Percentiles rank a stretch among this genome's conserved stretches.
Conservation (phyloP, 2,888 invertebrate genomes). For the Tortricodes alternella region DNA sequence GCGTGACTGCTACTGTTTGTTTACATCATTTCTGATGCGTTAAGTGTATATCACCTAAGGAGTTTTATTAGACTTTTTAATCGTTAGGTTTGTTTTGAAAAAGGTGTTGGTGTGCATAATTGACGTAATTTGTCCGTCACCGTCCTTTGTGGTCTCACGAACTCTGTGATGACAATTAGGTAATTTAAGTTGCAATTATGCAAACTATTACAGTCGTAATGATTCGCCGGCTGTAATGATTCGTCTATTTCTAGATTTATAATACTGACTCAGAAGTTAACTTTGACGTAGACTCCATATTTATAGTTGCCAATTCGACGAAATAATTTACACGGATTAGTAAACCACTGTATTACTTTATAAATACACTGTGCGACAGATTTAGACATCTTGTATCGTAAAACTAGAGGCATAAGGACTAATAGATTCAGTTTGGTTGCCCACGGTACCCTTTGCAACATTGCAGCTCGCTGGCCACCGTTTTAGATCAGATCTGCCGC, state of each 20-base stretch:
- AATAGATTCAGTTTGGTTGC: not conserved
- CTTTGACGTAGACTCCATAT: not conserved
- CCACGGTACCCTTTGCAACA: conserved; percentile 3
- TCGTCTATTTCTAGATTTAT: not conserved
- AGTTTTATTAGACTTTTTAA: not conserved
- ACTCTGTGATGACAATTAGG: conserved; percentile 38
- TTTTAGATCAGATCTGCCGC: conserved; percentile 25
- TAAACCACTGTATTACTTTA: not conserved
- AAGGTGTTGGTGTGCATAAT: conserved; percentile 45
- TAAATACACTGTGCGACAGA: not conserved
- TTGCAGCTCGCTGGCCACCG: not conserved
- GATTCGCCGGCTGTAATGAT: not conserved
- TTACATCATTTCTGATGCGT: conserved; percentile 22
- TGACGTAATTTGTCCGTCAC: conserved; percentile 49
- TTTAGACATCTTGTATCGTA: not conserved
- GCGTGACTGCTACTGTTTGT: conserved; percentile 31
- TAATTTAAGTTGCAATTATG: conserved; percentile 30
- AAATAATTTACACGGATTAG: not conserved
- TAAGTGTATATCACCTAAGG: not conserved
- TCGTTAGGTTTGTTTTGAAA: conserved; percentile 13
- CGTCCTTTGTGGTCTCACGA: conserved; percentile 61
- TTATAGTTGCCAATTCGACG: not conserved
- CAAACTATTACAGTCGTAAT: conserved; percentile 9
- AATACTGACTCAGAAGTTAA: not conserved
- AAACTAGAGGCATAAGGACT: not conserved